A percentile compares a stretch with the other conserved stretches of the same genome.
Conservation (phyloP, 2,888 invertebrate genomes). For the Diadromus collaris region DNA sequence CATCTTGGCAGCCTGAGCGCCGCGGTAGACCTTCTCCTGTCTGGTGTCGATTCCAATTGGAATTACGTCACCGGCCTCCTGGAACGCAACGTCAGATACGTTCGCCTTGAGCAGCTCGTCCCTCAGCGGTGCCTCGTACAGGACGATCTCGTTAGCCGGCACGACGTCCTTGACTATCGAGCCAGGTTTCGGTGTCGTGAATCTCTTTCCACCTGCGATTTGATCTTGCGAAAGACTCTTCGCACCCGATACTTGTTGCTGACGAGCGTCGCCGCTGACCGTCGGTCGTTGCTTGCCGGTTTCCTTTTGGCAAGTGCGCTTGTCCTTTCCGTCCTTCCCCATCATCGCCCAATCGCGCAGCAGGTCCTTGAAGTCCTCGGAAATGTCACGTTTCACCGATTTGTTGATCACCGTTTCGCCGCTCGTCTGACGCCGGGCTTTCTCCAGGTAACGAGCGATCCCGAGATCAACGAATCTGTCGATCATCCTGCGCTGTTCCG, state of each 20-base stretch:
- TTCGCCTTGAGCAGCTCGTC: constrained; percentile 66
- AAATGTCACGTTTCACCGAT: constrained; percentile 55
- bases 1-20: constrained; percentile 64
- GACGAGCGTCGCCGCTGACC: neutral
- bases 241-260: constrained; percentile 1
- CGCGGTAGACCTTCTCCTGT: constrained; percentile 67
- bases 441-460: constrained; percentile 65
- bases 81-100: constrained; percentile 72
- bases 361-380: constrained; percentile 63
- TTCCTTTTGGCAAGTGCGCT: constrained; percentile 56
- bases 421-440: constrained; percentile 33
- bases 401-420: constrained; percentile 27
- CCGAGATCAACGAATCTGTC: constrained; percentile 69
- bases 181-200: constrained; percentile 69
- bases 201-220: constrained; percentile 41
- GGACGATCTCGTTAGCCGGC: constrained; percentile 60
- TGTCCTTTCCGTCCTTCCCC: constrained; percentile 43
- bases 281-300: constrained; percentile 3
- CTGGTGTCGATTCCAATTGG: constrained; percentile 68
- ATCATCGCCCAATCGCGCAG: constrained; percentile 66
- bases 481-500: constrained; percentile 59
- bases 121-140: constrained; percentile 68
- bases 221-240: constrained; percentile 36
- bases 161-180: constrained; percentile 69
- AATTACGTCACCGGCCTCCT: constrained; percentile 69